Evolutionary conservation across 1,140 invertebrate species (phyloP).

Genomic region (Saccostrea glomerata): DNA sequence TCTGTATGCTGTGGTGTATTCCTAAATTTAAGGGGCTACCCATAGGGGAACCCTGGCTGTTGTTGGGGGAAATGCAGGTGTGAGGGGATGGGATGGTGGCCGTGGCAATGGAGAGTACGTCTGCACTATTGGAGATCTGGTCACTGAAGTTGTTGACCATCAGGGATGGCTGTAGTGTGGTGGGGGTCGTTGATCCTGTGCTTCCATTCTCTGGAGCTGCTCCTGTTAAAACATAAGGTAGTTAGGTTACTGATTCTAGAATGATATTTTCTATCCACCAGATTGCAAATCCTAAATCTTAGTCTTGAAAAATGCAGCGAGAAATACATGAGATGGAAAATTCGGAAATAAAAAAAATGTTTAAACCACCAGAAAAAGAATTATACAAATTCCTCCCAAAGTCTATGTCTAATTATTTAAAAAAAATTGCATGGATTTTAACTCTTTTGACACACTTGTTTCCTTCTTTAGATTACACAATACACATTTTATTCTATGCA

Average conservation of each 20-base stretch:
- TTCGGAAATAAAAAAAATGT: too few species aligned
- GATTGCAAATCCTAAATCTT: too few species aligned
- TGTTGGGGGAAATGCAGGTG: slow-evolving; percentile 42
- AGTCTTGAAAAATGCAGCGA: too few species aligned
- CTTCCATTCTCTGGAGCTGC: slow-evolving; percentile 45
- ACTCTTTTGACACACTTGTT: too few species aligned
- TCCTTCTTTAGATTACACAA: too few species aligned
- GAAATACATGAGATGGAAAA: too few species aligned
- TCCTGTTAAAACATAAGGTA: slow-evolving; percentile 29
- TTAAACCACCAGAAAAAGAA: too few species aligned
- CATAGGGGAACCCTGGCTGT: slow-evolving; percentile 45
- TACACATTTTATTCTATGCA: too few species aligned
- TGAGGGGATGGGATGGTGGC: slow-evolving; percentile 40
- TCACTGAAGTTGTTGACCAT: slow-evolving; percentile 46
- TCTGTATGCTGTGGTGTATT: slow-evolving; percentile 44
- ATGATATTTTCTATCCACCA: background rate
- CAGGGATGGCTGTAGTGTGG: slow-evolving; percentile 44
- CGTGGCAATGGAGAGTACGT: slow-evolving; percentile 42
- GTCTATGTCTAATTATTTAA: too few species aligned
- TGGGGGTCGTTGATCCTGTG: slow-evolving; percentile 46
- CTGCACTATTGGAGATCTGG: slow-evolving; percentile 37
- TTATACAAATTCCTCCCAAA: too few species aligned
- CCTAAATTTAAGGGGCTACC: slow-evolving; percentile 52
- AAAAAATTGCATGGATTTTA: too few species aligned
- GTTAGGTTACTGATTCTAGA: background rate